These are phyloP conservation scores for Stenchaetothrips biformis DNA, from an alignment of 2,888 invertebrate genomes.

Conservation along the genomic window DNA sequence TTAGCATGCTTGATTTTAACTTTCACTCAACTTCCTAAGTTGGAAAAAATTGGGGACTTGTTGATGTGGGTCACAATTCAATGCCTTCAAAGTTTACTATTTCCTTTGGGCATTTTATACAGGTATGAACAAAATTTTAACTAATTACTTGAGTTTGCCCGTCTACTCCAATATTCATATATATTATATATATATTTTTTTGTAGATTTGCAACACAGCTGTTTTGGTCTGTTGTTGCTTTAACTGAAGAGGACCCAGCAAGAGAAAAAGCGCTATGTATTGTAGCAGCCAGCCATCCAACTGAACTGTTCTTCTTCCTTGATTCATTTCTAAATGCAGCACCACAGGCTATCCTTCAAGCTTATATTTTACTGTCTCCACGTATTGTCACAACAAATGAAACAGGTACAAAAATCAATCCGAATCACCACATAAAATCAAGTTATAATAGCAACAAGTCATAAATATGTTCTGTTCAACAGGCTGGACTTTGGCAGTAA, in stretches of 20 bases:
- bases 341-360: slow-evolving; percentile 64
- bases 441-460: background rate
- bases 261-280: slow-evolving; percentile 56
- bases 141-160: slow-evolving; percentile 28
- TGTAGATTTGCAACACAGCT: slow-evolving; percentile 64
- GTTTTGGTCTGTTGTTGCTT: slow-evolving; percentile 71
- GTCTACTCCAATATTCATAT: background rate
- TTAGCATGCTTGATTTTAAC: slow-evolving; percentile 50
- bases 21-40: background rate
- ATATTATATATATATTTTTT: slow-evolving; percentile 35
- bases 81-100: slow-evolving; percentile 42
- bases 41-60: slow-evolving; percentile 32
- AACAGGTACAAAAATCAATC: slow-evolving; percentile 51
- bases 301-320: slow-evolving; percentile 70
- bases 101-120: slow-evolving; percentile 44
- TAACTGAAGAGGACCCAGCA: slow-evolving; percentile 56
- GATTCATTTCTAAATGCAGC: slow-evolving; percentile 74
- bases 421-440: background rate
- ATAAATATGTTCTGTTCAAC: slow-evolving; percentile 40
- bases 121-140: slow-evolving; percentile 39
- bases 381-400: slow-evolving; percentile 47
- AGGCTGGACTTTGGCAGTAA: slow-evolving; percentile 64
- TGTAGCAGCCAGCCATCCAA: slow-evolving; percentile 60
- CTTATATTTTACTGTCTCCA: slow-evolving; percentile 56
- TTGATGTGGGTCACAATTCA: slow-evolving; percentile 42